phyloP scores from a whole-genome alignment of 2,888 invertebrate genomes.

The Macrosoma leucophasiata region DNA sequence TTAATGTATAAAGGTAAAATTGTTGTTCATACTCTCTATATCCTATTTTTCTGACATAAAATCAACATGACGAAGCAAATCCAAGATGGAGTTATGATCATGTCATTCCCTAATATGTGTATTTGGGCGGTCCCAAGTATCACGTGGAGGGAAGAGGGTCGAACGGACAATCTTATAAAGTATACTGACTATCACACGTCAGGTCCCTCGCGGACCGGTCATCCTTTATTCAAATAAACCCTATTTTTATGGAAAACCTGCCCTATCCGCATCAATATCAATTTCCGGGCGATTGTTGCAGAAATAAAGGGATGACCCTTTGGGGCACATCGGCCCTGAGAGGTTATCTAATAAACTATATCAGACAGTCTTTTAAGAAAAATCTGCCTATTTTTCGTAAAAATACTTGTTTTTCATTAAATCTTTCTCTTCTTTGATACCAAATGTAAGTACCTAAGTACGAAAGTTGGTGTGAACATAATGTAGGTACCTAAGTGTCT shows the following conservation, averaged over 20 bases:
- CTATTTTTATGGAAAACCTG: slow-evolving; percentile 75
- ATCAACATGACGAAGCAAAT: no score
- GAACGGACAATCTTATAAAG: slow-evolving; percentile 63
- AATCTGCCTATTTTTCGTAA: slow-evolving; percentile 29
- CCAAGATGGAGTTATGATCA: slow-evolving; percentile 11
- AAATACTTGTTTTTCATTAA: no score
- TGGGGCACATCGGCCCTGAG: slow-evolving; percentile 51
- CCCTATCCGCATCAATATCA: slow-evolving; percentile 76
- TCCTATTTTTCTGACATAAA: no score
- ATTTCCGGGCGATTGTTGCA: slow-evolving; percentile 74
- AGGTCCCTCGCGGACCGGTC: slow-evolving; percentile 53
- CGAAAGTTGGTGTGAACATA: no score
- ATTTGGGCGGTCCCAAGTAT: slow-evolving; percentile 41
- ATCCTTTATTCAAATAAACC: slow-evolving; percentile 77
- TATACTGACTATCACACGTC: slow-evolving; percentile 55
- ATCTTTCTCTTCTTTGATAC: no score
- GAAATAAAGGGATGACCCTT: slow-evolving; percentile 76
- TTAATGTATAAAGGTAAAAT: no score
- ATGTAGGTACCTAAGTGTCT: no score
- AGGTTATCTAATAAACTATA: slow-evolving; percentile 66
- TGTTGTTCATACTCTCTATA: no score
- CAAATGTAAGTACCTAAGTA: no score
- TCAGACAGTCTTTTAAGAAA: slow-evolving; percentile 58
- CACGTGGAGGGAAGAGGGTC: slow-evolving; percentile 35
- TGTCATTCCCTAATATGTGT: slow-evolving; percentile 14